Evolutionary conservation across 2,113 vertebrate species (phyloP).

Genomic region (Elachura formosa): DNA sequence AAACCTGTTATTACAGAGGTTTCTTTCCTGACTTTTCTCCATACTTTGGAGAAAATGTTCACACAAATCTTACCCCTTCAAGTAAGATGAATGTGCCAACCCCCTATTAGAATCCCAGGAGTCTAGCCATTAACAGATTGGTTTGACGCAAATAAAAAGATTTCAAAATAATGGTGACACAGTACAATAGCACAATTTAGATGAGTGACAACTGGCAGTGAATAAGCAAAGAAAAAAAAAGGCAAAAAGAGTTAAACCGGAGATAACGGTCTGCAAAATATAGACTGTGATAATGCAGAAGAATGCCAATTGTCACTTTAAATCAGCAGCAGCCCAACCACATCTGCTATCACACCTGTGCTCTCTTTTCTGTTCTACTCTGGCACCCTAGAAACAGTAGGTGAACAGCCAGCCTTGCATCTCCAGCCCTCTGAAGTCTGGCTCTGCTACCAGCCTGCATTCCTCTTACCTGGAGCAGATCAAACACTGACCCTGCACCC

Average conservation of each 20-base stretch:
- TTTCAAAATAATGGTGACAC: conserved; percentile 37
- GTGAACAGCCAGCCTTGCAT: neutral
- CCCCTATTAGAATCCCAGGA: neutral
- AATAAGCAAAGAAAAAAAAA: neutral
- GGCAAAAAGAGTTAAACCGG: neutral
- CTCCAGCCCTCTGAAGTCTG: neutral
- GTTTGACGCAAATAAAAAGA: conserved; percentile 9
- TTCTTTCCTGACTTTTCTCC: neutral
- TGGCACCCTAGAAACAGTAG: conserved; percentile 27
- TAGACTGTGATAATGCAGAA: neutral
- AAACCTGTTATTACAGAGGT: neutral
- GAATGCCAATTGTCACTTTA: conserved; percentile 38
- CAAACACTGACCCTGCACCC: neutral
- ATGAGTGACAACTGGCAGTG: neutral
- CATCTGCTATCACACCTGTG: conserved; percentile 64
- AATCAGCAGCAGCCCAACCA: conserved; percentile 7
- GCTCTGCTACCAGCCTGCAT: neutral
- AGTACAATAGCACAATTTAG: conserved; percentile 1
- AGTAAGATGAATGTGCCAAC: neutral
- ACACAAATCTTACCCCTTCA: neutral
- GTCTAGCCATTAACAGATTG: neutral
- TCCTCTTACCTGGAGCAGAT: neutral
- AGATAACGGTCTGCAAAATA: neutral
- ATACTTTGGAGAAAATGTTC: neutral
- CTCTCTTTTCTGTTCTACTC: conserved; percentile 7